Percentiles rank a stretch among this genome's conserved stretches.
Conservation (phyloP, 1,140 invertebrate species). For the Eumeta japonica region DNA sequence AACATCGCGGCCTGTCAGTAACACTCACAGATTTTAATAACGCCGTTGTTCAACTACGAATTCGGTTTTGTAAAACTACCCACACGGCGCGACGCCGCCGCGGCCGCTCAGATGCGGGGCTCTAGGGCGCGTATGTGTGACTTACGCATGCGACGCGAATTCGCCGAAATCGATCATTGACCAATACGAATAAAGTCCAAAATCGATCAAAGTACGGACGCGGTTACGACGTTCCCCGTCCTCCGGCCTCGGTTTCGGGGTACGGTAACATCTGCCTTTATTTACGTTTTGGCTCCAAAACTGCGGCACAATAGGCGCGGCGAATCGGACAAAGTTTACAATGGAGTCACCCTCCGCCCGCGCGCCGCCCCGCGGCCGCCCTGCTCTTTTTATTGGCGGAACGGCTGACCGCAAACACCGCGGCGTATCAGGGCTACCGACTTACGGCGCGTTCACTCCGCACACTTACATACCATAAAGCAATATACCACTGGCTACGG, state of each 20-base stretch:
- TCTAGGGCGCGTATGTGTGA: no score
- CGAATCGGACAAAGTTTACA: constrained; percentile 38
- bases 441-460: no score
- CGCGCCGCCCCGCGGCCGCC: constrained; percentile 10
- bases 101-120: constrained; percentile 22
- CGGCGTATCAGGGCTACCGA: no score
- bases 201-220: no score
- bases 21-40: constrained; percentile 41
- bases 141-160: no score
- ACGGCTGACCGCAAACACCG: no score
- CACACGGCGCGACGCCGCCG: constrained; percentile 30
- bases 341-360: constrained; percentile 23
- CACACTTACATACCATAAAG: no score
- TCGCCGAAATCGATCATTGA: no score
- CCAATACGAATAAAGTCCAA: no score
- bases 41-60: constrained; percentile 35
- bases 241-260: constrained; percentile 29
- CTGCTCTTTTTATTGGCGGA: constrained; percentile 24
- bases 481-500: no score
- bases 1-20: constrained; percentile 29
- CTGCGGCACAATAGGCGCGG: constrained; percentile 44
- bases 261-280: constrained; percentile 54
- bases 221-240: no score
- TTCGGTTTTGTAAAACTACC: constrained; percentile 53
- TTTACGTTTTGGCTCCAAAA: constrained; percentile 51